Evolutionary conservation across 2,113 vertebrate species (phyloP).

Genomic region (Enhydra lutris): DNA sequence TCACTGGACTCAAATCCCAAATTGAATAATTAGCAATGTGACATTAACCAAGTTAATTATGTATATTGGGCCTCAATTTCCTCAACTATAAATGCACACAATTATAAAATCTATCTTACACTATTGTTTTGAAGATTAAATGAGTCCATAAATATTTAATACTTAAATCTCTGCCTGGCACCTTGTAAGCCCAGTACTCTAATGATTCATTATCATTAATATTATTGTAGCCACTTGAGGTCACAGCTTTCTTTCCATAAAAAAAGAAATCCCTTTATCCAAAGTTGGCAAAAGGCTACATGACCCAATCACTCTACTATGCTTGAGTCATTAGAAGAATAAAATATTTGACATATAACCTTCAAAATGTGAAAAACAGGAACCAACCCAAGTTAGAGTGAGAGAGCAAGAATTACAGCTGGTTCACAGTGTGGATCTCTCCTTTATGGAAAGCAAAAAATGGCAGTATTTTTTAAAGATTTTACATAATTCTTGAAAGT

Average conservation of each 20-base stretch:
- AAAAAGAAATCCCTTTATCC: constrained; percentile 24
- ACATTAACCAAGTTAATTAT: background rate
- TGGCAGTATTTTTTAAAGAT: background rate
- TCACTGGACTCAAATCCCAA: constrained; percentile 40
- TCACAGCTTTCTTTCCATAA: constrained; percentile 20
- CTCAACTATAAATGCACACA: background rate
- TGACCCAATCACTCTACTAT: background rate
- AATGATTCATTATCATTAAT: background rate
- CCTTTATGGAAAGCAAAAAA: background rate
- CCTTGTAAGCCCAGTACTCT: background rate
- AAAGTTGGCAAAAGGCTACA: background rate
- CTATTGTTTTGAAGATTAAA: background rate
- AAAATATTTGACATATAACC: background rate
- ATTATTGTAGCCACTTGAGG: background rate
- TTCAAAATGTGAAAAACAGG: background rate
- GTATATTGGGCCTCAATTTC: background rate
- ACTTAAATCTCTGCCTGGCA: background rate
- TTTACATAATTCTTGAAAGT: background rate
- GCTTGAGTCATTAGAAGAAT: background rate
- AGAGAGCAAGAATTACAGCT: background rate
- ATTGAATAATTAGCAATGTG: background rate
- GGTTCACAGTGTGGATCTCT: background rate
- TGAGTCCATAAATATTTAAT: background rate
- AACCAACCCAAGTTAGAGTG: background rate
- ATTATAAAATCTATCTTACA: background rate